Evolutionary conservation across 1,140 invertebrate species (phyloP).

Genomic region (Heliconius eleuchia): DNA sequence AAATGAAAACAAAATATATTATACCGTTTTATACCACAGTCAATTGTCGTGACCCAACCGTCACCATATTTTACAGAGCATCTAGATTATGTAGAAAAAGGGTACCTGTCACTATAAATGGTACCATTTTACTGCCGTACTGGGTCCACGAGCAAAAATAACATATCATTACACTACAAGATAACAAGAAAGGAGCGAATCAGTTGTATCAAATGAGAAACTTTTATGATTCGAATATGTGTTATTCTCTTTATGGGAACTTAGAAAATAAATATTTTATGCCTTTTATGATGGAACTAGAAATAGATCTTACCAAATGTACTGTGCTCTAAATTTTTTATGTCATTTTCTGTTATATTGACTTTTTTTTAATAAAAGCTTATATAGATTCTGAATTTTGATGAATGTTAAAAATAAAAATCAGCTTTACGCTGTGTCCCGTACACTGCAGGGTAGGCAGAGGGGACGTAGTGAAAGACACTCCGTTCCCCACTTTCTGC

Average conservation of each 20-base stretch:
- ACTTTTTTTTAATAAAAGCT: background rate
- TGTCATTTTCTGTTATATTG: background rate
- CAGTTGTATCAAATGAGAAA: constrained; percentile 45
- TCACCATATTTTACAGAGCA: constrained; percentile 43
- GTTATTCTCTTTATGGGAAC: constrained; percentile 17
- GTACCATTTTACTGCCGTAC: constrained; percentile 42
- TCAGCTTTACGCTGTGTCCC: too few relatives aligned
- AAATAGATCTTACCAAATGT: background rate
- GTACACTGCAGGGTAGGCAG: too few relatives aligned
- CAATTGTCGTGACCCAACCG: constrained; percentile 31
- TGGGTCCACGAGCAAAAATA: constrained; percentile 46
- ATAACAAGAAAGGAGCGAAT: constrained; percentile 40
- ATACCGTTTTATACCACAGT: background rate
- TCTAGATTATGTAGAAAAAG: constrained; percentile 35
- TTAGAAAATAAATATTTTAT: constrained; percentile 8
- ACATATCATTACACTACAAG: constrained; percentile 47
- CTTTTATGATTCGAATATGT: constrained; percentile 26
- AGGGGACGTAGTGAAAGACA: too few relatives aligned
- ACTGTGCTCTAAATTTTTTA: background rate
- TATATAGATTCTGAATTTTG: background rate
- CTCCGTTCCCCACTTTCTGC: too few relatives aligned
- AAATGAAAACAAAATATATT: background rate
- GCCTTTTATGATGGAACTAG: background rate
- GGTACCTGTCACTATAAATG: constrained; percentile 44
- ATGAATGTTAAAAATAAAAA: too few relatives aligned